Evolutionary conservation across 2,888 invertebrate genomes (phyloP).

Genomic region (Venustoraphidia nigricollis): DNA sequence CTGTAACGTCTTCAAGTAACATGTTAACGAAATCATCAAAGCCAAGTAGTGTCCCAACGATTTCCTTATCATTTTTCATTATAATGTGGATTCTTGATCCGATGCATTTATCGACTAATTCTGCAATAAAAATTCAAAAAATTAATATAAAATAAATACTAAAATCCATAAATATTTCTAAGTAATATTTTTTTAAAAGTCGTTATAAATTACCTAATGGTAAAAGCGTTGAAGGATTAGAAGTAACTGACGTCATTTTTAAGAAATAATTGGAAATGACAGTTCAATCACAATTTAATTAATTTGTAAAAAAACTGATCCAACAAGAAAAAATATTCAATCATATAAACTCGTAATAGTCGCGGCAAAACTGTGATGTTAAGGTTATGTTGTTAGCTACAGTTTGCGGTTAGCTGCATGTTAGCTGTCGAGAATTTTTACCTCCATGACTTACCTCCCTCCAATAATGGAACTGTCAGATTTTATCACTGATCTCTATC

Average conservation of each 20-base stretch:
- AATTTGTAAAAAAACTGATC: no score
- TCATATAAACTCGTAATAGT: no score
- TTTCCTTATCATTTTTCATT: constrained; percentile 99
- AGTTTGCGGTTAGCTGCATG: no score
- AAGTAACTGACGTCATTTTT: constrained; percentile 20
- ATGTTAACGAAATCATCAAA: constrained; percentile 99
- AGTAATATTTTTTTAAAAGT: not conserved
- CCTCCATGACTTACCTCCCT: no score
- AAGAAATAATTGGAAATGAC: not conserved
- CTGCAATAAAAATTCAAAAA: constrained; percentile 34
- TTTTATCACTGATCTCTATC: no score
- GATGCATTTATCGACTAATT: constrained; percentile 98
- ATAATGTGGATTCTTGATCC: constrained; percentile 98
- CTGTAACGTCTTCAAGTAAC: constrained; percentile 94
- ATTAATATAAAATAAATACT: not conserved
- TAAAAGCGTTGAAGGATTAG: constrained; percentile 76
- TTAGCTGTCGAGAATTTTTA: no score
- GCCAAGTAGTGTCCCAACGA: constrained; percentile 92
- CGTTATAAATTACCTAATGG: constrained; percentile 51
- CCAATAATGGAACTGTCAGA: no score
- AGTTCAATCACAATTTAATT: no score
- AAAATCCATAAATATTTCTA: no score
- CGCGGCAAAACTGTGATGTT: no score
- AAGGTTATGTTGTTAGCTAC: no score
- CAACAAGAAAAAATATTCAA: no score